Conservation (phyloP, 2,888 invertebrate species). For the Volucella inanis region DNA sequence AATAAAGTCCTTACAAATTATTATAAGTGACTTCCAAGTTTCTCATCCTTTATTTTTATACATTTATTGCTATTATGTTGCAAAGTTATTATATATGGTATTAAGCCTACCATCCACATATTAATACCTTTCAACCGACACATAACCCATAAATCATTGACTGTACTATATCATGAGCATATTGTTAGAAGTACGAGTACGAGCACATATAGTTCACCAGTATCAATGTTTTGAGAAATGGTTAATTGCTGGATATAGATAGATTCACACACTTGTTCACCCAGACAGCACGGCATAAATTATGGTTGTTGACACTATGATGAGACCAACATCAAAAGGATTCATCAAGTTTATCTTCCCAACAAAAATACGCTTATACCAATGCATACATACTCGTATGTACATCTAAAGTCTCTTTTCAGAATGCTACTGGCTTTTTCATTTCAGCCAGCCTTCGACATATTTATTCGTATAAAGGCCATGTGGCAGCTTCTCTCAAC, state of each 20-base stretch:
- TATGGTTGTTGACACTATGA: constrained; percentile 62
- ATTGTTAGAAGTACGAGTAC: constrained; percentile 15
- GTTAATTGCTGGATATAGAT: not conserved
- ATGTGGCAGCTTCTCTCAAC: constrained; percentile 47
- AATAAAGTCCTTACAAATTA: no score
- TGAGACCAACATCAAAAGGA: constrained; percentile 40
- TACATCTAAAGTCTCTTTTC: not conserved
- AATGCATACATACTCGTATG: not conserved
- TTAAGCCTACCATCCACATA: constrained; percentile 7
- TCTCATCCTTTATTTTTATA: no score
- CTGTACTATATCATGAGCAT: constrained; percentile 55
- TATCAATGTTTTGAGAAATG: no score
- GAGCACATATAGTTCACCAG: not conserved
- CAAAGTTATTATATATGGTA: constrained; percentile 12
- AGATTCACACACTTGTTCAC: not conserved
- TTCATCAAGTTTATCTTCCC: constrained; percentile 21
- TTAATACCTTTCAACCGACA: constrained; percentile 22
- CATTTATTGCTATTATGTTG: not conserved
- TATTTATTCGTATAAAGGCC: constrained; percentile 69
- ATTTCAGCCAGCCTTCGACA: constrained; percentile 38
- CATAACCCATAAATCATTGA: constrained; percentile 59
- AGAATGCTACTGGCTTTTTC: constrained; percentile 7
- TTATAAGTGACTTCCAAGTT: no score
- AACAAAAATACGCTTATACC: constrained; percentile 10
- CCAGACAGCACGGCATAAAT: constrained; percentile 62